These are phyloP conservation scores for Neomonachus schauinslandi DNA, from an alignment of 2,113 vertebrate genomes.

Conservation along the genomic window DNA sequence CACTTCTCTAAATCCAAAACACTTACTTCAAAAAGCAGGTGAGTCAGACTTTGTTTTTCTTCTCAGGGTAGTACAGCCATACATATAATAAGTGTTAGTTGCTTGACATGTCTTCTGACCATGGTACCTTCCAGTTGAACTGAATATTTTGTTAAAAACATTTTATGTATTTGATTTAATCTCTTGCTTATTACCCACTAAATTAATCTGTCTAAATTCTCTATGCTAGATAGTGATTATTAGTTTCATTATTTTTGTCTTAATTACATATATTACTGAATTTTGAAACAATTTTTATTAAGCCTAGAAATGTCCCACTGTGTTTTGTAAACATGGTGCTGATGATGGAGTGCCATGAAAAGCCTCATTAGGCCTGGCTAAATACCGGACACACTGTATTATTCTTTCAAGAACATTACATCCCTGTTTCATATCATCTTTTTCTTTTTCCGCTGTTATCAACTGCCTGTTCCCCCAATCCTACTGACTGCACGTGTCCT, in stretches of 20 bases:
- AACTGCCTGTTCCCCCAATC: too few species aligned
- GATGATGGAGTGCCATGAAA: background rate
- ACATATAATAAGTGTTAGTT: background rate
- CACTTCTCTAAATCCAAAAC: background rate
- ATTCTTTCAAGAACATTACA: background rate
- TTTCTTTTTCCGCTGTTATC: background rate
- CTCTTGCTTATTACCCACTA: background rate
- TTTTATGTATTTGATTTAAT: background rate
- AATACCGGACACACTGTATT: background rate
- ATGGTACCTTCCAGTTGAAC: background rate
- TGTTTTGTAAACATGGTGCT: background rate
- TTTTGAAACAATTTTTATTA: constrained; percentile 10
- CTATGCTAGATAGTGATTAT: background rate
- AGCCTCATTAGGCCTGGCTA: background rate
- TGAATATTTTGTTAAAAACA: background rate
- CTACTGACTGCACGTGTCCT: background rate
- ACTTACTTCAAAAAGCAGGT: background rate
- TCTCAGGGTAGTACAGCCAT: background rate
- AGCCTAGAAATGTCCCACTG: background rate
- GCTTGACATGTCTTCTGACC: background rate
- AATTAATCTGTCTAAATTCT: background rate
- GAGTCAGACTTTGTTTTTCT: background rate
- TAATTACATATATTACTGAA: background rate
- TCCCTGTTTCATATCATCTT: background rate
- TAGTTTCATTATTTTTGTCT: background rate